Conservation (phyloP, 92 coral and sea anemone genomes). For the Bergia sp. region DNA sequence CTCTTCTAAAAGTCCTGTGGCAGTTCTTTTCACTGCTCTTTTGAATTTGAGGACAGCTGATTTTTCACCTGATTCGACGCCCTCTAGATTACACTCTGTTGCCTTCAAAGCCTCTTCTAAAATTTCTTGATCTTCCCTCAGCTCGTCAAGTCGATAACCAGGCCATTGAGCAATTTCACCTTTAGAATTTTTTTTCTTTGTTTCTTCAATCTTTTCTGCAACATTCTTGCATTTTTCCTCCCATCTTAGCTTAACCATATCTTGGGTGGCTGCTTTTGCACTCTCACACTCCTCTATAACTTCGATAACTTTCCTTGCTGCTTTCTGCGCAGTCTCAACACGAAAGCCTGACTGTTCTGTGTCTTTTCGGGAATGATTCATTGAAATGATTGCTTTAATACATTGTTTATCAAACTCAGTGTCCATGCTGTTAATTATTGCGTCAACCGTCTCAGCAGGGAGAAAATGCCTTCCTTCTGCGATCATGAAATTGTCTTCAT, state of each 20-base stretch:
- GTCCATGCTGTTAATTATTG: slow-evolving; percentile 21
- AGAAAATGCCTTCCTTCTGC: background rate
- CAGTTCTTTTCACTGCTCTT: background rate
- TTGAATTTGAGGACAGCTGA: background rate
- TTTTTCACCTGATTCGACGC: background rate
- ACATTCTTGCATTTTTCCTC: background rate
- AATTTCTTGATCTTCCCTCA: slow-evolving; percentile 24
- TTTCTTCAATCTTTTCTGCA: background rate
- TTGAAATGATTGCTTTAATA: background rate
- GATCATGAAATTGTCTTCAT: background rate
- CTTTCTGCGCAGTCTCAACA: slow-evolving; percentile 28
- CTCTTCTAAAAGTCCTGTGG: background rate
- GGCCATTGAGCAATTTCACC: slow-evolving; percentile 16
- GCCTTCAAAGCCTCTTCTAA: background rate
- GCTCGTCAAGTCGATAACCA: background rate
- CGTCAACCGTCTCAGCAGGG: background rate
- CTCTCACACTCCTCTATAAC: slow-evolving; percentile 12
- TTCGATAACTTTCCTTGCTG: background rate
- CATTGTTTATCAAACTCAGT: slow-evolving; percentile 9
- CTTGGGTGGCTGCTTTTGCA: slow-evolving; percentile 8
- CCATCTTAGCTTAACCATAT: slow-evolving; percentile 15
- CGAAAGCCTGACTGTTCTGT: slow-evolving; percentile 6
- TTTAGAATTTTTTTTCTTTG: background rate
- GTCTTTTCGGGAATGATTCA: background rate
- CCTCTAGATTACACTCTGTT: background rate